phyloP scores from a whole-genome alignment of 1,140 invertebrate genomes.

The Archivesica marissinica region DNA sequence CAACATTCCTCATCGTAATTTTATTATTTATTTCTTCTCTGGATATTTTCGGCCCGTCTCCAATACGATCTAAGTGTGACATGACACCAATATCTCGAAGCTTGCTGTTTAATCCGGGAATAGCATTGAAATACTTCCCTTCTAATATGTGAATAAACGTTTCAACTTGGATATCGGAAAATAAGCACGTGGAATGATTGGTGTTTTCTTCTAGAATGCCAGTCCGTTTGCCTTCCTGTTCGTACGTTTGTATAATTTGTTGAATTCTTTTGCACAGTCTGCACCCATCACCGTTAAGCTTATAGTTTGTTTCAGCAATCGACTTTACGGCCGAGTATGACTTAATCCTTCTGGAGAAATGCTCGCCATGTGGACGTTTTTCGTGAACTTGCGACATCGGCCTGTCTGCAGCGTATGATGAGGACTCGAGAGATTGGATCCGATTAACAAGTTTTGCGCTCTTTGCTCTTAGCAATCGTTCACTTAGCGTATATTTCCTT shows the following conservation, averaged over 20 bases:
- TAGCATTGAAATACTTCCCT: conserved; percentile 20
- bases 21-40: neutral
- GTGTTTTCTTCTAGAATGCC: neutral
- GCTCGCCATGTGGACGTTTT: neutral
- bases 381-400: neutral
- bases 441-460: conserved; percentile 28
- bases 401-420: neutral
- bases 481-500: conserved; percentile 33
- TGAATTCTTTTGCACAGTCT: conserved; percentile 46
- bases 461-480: conserved; percentile 25
- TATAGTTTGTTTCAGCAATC: neutral
- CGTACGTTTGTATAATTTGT: conserved; percentile 27
- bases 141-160: conserved; percentile 45
- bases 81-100: conserved; percentile 26
- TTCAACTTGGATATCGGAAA: conserved; percentile 49
- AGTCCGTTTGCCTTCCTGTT: conserved; percentile 24
- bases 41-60: neutral
- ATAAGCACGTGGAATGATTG: conserved; percentile 40
- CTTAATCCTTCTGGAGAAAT: neutral
- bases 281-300: neutral
- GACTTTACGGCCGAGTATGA: neutral
- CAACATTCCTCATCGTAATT: conserved; percentile 31
- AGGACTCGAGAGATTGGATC: neutral
- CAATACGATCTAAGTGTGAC: neutral
- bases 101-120: conserved; percentile 3